phyloP scores from a whole-genome alignment of 35 echinoderm and acorn worm species.

The Apostichopus parvimensis region DNA sequence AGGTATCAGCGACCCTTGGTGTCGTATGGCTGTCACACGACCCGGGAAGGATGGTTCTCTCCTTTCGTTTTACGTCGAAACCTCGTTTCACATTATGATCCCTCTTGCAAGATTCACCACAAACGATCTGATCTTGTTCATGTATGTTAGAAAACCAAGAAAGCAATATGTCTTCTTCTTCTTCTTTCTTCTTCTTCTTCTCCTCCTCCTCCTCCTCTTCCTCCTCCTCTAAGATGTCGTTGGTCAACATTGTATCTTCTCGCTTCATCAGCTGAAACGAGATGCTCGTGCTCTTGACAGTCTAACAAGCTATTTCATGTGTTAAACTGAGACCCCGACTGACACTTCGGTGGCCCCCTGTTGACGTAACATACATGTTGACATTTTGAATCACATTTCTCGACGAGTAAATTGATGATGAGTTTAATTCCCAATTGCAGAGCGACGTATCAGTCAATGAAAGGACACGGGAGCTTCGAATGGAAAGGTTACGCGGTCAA shows the following conservation, averaged over 20 bases:
- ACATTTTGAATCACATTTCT: constrained; percentile 55
- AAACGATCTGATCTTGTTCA: background rate
- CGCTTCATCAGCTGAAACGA: background rate
- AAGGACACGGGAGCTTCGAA: too few species aligned
- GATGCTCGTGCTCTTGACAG: too few species aligned
- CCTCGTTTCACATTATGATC: background rate
- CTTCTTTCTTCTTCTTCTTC: background rate
- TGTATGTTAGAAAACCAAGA: background rate
- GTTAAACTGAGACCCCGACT: background rate
- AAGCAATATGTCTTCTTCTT: background rate
- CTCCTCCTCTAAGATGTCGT: background rate
- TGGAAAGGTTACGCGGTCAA: constrained; percentile 26
- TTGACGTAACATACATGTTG: constrained; percentile 57
- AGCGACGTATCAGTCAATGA: background rate
- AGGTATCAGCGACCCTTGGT: background rate
- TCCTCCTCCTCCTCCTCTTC: background rate
- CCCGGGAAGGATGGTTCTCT: background rate
- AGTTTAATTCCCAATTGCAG: constrained; percentile 44
- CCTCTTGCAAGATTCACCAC: background rate
- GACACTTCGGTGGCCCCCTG: constrained; percentile 28
- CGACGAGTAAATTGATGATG: constrained; percentile 42
- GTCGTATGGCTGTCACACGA: background rate
- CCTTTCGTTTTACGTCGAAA: background rate
- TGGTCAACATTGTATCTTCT: constrained; percentile 12
- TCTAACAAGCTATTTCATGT: background rate